Evolutionary conservation across 92 coral and sea anemone genomes (phyloP), one percentile per base, ranked within the genome.

Genomic region (Palythoa caribaeorum): DNA sequence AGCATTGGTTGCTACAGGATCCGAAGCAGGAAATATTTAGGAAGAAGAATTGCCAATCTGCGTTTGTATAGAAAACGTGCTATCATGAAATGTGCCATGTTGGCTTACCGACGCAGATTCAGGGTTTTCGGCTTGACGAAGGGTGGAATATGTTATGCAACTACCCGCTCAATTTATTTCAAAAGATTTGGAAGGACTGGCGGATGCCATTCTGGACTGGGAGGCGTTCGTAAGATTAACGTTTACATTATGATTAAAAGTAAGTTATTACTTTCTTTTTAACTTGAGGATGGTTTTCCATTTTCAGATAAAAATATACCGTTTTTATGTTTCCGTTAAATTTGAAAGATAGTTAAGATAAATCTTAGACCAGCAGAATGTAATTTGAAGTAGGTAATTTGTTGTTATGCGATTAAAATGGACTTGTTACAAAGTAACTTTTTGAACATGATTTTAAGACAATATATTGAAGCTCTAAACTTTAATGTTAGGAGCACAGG

Each of bases 1-100:
- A 13, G n/a, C 55, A 21, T 80, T n/a, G 85, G 85, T 35, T 80
- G 85, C 85, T 80, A 80, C 40, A 80, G 74, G 60, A 54, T 47
- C 39, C 40, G 14, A 3, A 8, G 50, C 1, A 39, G 85, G 17
- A 48, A 72, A 20, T 69, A 21, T 13, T 35, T 40, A 40, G 73
- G 85, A 63, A 39, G 21, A n/a, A 62, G 17, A 70, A 19, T 65
- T 17, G 85, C 85, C 54, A 60, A 80, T 69, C 63, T 60, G 73
- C 85, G 69, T 72, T 19, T 55, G 3, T 60, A 36, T 65, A 74
- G 85, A 5, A 62, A 69, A 66, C 74, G 40, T 28, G 85, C 85
- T 47, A 40, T 80, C 57, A 39, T 10, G 15, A 80, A 80, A 28
- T 80, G 85, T 48, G 85, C 85, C 37, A n/a, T 65, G 73, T 65